Conservation (phyloP, 2,797 vertebrate genomes). For the Lepilemur ruficaudatus region DNA sequence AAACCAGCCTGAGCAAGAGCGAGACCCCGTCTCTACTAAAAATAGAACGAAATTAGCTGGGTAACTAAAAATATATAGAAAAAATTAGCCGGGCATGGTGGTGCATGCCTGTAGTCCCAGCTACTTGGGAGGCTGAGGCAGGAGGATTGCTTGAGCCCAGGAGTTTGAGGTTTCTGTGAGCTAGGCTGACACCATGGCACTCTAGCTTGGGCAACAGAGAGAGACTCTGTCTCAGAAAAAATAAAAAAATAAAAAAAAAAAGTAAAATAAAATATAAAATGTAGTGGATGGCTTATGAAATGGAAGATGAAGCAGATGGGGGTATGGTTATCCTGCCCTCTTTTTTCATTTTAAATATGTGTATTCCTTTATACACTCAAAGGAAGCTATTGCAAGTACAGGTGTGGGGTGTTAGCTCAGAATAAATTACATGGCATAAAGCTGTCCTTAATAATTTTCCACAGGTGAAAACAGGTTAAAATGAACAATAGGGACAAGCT, state of each 20-base stretch:
- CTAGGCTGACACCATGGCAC: too few relatives aligned
- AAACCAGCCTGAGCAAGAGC: too few relatives aligned
- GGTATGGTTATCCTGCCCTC: background rate
- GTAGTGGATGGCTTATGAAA: background rate
- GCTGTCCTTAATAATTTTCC: background rate
- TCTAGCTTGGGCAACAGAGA: too few relatives aligned
- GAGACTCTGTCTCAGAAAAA: too few relatives aligned
- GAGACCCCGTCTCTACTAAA: too few relatives aligned
- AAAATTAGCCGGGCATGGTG: too few relatives aligned
- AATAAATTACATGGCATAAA: conserved; percentile 1
- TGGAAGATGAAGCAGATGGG: background rate
- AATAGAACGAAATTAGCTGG: too few relatives aligned
- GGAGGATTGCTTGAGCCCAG: too few relatives aligned
- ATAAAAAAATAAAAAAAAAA: background rate
- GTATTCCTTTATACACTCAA: background rate
- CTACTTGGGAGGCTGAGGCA: too few relatives aligned
- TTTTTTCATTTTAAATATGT: background rate
- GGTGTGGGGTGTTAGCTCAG: background rate
- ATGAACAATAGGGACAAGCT: background rate
- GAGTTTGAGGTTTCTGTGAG: too few relatives aligned
- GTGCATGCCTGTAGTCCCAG: too few relatives aligned
- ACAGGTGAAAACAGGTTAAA: conserved; percentile 8
- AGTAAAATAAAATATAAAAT: conserved; percentile 6
- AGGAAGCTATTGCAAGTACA: background rate
- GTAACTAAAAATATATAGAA: too few relatives aligned